Evolutionary conservation across 2,797 vertebrate genomes (phyloP).

Genomic region (Falco berigora): DNA sequence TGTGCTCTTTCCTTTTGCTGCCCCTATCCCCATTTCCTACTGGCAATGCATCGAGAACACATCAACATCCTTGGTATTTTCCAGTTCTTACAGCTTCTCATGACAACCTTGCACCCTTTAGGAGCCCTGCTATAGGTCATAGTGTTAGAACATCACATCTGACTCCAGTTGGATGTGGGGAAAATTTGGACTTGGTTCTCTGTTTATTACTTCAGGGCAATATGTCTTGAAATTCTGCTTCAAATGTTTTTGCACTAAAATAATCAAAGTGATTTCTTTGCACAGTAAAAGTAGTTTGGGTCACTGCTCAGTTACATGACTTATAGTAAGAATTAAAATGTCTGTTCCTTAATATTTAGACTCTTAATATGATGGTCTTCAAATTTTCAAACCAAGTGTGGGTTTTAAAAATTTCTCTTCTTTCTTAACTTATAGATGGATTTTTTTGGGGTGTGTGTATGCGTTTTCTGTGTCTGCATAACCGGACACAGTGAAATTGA

Average conservation of each 20-base stretch:
- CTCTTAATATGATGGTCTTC: neutral
- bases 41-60: neutral
- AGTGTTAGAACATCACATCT: neutral
- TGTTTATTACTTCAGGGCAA: neutral
- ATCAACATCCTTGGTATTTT: neutral
- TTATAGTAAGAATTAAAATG: neutral
- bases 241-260: neutral
- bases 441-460: neutral
- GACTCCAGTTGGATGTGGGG: fast-evolving
- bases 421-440: neutral
- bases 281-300: neutral
- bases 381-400: neutral
- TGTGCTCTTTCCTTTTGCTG: neutral
- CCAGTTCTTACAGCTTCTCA: neutral
- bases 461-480: neutral
- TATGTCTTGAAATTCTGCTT: neutral
- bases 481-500: neutral
- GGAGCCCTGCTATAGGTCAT: neutral
- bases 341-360: neutral
- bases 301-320: neutral
- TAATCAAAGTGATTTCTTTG: neutral
- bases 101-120: neutral
- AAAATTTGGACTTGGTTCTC: neutral
- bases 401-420: neutral
- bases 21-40: neutral